These are phyloP conservation scores for Cataglyphis rosenhaueri DNA, from an alignment of 2,888 invertebrate species.

Conservation along the genomic window DNA sequence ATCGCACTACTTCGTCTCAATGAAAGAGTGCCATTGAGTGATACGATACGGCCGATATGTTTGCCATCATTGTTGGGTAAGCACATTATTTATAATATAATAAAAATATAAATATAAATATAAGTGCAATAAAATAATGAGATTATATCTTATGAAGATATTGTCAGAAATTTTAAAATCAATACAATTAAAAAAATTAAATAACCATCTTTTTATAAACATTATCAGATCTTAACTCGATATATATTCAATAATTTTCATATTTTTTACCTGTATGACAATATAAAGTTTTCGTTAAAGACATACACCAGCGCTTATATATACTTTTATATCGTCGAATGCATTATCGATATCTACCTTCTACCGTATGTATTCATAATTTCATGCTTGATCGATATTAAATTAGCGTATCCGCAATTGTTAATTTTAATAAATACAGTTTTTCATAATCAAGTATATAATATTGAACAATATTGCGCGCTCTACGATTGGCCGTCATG, in stretches of 20 bases:
- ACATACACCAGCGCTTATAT: neutral
- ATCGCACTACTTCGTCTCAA: slow-evolving; percentile 93
- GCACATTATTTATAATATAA: slow-evolving; percentile 57
- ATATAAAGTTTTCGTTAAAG: neutral
- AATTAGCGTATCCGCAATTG: neutral
- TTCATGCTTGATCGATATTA: neutral
- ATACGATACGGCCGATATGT: slow-evolving; percentile 93
- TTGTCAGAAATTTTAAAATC: neutral
- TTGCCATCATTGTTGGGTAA: slow-evolving; percentile 90
- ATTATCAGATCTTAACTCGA: neutral
- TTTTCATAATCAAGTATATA: slow-evolving; percentile 26
- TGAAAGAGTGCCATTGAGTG: slow-evolving; percentile 92
- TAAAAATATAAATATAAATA: neutral
- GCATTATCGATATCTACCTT: neutral
- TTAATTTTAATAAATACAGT: slow-evolving; percentile 21
- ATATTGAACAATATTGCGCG: slow-evolving; percentile 62
- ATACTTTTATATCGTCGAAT: neutral
- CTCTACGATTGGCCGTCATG: slow-evolving; percentile 65
- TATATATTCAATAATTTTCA: neutral
- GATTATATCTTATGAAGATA: neutral
- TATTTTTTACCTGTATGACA: neutral
- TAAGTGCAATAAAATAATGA: neutral
- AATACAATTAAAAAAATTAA: neutral
- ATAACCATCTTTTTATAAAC: neutral
- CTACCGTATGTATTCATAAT: neutral